Base-by-base conservation (phyloP, 2,113 vertebrate species). In the Chaetodon auriga region DNA sequence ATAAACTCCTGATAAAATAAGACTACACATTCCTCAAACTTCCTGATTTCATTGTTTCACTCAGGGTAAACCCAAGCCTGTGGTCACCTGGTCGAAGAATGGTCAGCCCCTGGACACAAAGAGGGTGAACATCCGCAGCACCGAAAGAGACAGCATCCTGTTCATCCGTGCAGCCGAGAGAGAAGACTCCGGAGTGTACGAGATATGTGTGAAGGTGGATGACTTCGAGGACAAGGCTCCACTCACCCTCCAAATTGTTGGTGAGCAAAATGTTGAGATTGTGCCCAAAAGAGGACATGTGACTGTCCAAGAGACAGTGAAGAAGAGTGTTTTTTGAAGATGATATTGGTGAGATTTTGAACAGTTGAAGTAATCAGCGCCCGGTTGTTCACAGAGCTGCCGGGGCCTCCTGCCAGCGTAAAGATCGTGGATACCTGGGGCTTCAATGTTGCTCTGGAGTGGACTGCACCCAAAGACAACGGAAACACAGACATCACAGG, bases 401-500 rank as follows among this genome's bases (percentile, higher is more conserved):
- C 98, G 0, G 95, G 96, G 0, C 95, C 97, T 43, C 98, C 98
- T 2, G 89, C 95, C 85, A 96, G 86, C 21, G 76, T 97, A 80
- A 96, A 96, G 92, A 83, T 99, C 10, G 91, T 96, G 77, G 98
- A 99, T 0, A 94, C 96, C 63, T 99, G 98, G 98, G 98, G 97
- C 62, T 99, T 98, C 87, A 99, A 99, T 0, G 98, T 95, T n/a
- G 96, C 97, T 53, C 92, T 99, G 61, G 96, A 99, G 55, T 99
- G 98, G 98, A 94, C 84, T 0, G 86, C 89, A 0, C 97, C 98
- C 0, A 78, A 0, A 0, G 97, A 99, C 89, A 98, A 94, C 0
- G 98, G 98, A 69, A 99, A 99, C 91, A 95, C 97, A 0, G 96
- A 97, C 1, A 97, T 99, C 91, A 97, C 96, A 48, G 98, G 98